These are phyloP conservation scores for Calameuta filiformis DNA, from an alignment of 2,888 invertebrate genomes.

Conservation along the genomic window DNA sequence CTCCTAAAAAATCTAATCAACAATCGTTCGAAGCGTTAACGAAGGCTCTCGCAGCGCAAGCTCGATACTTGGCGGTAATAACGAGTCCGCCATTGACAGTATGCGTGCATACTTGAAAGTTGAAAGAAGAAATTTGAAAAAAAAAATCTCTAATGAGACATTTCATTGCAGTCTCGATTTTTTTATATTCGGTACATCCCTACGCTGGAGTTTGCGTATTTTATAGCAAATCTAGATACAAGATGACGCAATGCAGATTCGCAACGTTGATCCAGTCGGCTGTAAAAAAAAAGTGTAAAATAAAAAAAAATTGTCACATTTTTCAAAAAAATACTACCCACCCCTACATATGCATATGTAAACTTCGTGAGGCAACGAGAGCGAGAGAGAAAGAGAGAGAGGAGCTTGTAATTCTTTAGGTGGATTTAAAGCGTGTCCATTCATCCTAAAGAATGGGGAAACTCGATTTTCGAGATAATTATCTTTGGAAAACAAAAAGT, in stretches of 20 bases:
- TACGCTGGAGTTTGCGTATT: background rate
- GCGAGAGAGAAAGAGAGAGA: background rate
- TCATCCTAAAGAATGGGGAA: constrained; percentile 3
- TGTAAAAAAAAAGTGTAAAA: too few relatives aligned
- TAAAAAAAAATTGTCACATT: too few relatives aligned
- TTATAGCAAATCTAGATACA: background rate
- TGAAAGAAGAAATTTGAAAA: background rate
- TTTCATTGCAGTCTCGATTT: background rate
- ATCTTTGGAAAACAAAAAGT: constrained; percentile 12
- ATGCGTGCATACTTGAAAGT: constrained; percentile 14
- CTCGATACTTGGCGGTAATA: constrained; percentile 52
- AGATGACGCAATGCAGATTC: background rate
- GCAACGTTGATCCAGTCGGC: background rate
- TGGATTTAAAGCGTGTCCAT: background rate
- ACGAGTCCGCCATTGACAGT: constrained; percentile 55
- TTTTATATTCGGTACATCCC: background rate
- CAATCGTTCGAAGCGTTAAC: constrained; percentile 58
- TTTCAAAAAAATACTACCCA: too few relatives aligned
- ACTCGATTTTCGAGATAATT: constrained; percentile 23
- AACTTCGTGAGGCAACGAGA: background rate
- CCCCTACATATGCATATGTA: background rate
- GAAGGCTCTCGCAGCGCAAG: constrained; percentile 51
- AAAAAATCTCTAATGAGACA: background rate
- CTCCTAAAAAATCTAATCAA: constrained; percentile 49
- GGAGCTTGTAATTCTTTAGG: background rate